Base-by-base conservation (phyloP, 2,888 invertebrate genomes). In the Campoplex capitator region DNA sequence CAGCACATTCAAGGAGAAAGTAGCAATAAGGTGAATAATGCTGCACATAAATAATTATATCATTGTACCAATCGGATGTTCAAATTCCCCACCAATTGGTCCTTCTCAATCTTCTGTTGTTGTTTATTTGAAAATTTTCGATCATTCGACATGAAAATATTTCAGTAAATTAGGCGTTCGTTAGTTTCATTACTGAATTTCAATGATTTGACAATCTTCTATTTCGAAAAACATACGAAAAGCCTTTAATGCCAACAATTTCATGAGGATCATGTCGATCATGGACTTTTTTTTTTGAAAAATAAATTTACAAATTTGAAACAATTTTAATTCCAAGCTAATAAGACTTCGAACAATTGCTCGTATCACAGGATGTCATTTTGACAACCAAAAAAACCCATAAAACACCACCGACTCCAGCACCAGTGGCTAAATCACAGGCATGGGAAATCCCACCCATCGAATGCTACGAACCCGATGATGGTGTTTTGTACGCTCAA, bases 361-460 rank as follows among this genome's bases (percentile, higher is more conserved):
- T 11, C 4, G 7, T 51, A 1, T 18, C 38, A 23, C 78, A 92
- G 91, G 89, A 84, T 90, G 88, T 88, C 88, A 42, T 88, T 1
- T 92, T 92, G 2, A 92, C 92, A 9, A 94, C 91, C 83, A 94
- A 83, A 83, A 92, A 94, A 83, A 95, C 95, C 0, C 88, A 92
- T 89, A 91, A 77, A 83, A 88, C 89, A n/a, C 94, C 95, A 0
- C 91, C 92, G 0, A 96, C 97, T 0, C 97, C 97, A 3, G 96
- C 96, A 86, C 96, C 97, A 0, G 96, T 95, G 0, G 94, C 96
- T 0, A 95, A 95, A 78, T 95, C 93, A 18, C 95, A 95, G 9
- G 96, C 97, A 1, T 98, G 98, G 98, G 97, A 96, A 83, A 98
- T 98, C 92, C 98, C 98, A 8, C 96, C 98, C 18, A 98, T 98